Percentiles rank a stretch among this genome's conserved stretches.
These are phyloP conservation scores for Lucilia cuprina DNA, from an alignment of 1,140 invertebrate genomes.

Conservation along the genomic window DNA sequence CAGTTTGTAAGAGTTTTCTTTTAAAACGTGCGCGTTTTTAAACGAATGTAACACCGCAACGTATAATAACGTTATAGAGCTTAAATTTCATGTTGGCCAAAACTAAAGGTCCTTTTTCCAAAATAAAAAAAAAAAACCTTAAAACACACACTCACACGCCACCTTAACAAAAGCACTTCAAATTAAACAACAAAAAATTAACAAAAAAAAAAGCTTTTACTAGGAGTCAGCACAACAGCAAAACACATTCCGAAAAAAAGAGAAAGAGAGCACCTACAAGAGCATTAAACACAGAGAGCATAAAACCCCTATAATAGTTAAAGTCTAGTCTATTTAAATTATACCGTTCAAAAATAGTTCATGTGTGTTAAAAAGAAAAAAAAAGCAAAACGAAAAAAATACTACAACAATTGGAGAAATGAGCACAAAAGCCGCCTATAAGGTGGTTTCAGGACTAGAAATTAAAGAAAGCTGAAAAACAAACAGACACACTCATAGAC, in stretches of 20 bases:
- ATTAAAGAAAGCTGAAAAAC: neutral
- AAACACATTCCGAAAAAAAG: neutral
- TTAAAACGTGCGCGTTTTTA: conserved; percentile 26
- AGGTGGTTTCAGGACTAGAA: neutral
- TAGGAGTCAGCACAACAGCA: neutral
- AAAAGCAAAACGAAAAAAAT: neutral
- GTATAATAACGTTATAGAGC: conserved; percentile 32
- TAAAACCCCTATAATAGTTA: too few relatives aligned
- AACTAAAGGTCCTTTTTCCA: conserved; percentile 23
- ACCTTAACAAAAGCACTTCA: neutral
- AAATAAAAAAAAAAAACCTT: neutral
- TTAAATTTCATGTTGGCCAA: neutral
- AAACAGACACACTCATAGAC: neutral
- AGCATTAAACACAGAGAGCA: too few relatives aligned
- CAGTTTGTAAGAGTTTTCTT: neutral
- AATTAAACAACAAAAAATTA: neutral
- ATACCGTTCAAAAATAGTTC: neutral
- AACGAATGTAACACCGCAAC: conserved; percentile 29
- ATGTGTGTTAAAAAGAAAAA: neutral
- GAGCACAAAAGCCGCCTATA: conserved; percentile 13
- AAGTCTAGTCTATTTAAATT: too few relatives aligned
- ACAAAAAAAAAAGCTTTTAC: neutral
- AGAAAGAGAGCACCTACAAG: neutral
- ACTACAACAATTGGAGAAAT: neutral
- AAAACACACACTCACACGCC: neutral